phyloP scores from a whole-genome alignment of 2,888 invertebrate species.

The Tiliacea citrago region DNA sequence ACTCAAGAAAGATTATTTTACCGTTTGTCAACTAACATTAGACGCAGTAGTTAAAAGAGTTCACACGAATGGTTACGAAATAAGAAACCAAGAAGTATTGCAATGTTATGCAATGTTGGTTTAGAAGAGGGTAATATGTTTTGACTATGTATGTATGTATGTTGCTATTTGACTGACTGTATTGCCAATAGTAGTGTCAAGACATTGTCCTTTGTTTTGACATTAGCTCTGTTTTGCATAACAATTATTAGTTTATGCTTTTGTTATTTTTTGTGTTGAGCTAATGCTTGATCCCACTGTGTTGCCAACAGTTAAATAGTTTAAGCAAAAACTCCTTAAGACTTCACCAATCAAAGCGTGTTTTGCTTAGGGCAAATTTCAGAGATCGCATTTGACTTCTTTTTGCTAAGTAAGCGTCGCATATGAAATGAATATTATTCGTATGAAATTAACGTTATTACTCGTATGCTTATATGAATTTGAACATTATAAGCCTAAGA shows the following conservation, averaged over 20 bases:
- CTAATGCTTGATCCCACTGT: slow-evolving; percentile 1
- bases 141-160: slow-evolving; percentile 32
- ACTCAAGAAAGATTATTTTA: neutral
- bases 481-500: neutral
- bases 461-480: neutral
- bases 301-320: neutral
- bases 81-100: slow-evolving; percentile 50
- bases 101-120: slow-evolving; percentile 48
- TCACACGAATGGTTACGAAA: slow-evolving; percentile 56
- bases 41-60: slow-evolving; percentile 46
- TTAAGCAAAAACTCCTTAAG: neutral
- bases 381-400: neutral
- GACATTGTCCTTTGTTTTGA: slow-evolving; percentile 26
- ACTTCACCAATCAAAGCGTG: neutral
- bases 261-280: slow-evolving; percentile 22
- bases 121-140: slow-evolving; percentile 50
- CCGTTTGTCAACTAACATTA: slow-evolving; percentile 22
- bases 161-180: slow-evolving; percentile 21
- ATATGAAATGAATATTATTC: neutral
- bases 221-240: slow-evolving; percentile 39
- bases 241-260: slow-evolving; percentile 33
- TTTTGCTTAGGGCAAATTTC: neutral
- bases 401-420: neutral
- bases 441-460: too few relatives aligned
- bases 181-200: slow-evolving; percentile 29